phyloP scores from a whole-genome alignment of 53 echinoderm and acorn worm species.

The Glandiceps talaboti region DNA sequence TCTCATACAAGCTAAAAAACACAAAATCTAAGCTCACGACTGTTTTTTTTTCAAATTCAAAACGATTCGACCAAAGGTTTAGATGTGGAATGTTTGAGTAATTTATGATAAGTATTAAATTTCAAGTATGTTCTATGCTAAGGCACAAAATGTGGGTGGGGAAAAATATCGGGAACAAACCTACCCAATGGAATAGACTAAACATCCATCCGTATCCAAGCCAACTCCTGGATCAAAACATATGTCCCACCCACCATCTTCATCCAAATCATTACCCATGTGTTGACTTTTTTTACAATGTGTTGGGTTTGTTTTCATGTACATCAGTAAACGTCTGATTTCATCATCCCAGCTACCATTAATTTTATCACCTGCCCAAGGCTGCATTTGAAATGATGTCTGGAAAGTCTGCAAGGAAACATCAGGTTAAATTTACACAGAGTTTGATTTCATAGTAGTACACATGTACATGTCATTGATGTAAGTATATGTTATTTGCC shows the following conservation, averaged over 20 bases:
- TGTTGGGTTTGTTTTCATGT: not conserved
- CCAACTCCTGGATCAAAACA: not conserved
- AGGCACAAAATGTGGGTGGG: too few relatives aligned
- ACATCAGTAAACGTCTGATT: not conserved
- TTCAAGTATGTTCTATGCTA: too few relatives aligned
- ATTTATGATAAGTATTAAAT: too few relatives aligned
- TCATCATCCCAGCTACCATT: not conserved
- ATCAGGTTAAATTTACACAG: too few relatives aligned
- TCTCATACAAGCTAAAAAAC: too few relatives aligned
- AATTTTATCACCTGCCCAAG: not conserved
- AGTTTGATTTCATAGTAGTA: too few relatives aligned
- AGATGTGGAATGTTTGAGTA: too few relatives aligned
- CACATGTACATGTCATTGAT: too few relatives aligned
- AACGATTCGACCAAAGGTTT: too few relatives aligned
- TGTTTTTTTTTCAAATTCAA: too few relatives aligned
- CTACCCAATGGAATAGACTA: not conserved
- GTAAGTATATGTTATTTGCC: too few relatives aligned
- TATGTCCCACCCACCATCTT: not conserved
- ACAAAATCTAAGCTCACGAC: too few relatives aligned
- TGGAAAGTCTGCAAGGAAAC: not conserved
- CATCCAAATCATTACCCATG: not conserved
- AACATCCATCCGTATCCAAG: not conserved
- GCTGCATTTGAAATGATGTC: not conserved
- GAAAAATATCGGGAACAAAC: not conserved
- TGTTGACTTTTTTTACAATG: not conserved